Evolutionary conservation across 2,888 invertebrate species (phyloP).

Genomic region (Phalangium opilio): DNA sequence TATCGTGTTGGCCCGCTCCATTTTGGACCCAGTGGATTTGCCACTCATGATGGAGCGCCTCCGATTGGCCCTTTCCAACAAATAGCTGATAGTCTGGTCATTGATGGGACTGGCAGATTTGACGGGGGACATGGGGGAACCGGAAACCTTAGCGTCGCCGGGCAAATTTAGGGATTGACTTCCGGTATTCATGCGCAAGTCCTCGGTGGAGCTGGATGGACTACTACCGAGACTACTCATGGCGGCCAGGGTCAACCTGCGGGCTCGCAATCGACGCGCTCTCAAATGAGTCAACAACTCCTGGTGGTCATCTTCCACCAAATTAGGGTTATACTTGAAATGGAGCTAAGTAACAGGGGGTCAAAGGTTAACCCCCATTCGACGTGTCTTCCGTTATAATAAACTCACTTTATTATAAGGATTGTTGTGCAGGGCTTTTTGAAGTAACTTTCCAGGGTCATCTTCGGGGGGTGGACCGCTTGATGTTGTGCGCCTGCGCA

Average conservation of each 20-base stretch:
- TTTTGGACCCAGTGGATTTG: too few species aligned
- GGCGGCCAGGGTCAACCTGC: constrained; percentile 22
- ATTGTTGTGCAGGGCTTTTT: constrained; percentile 22
- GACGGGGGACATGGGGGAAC: neutral
- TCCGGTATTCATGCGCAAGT: constrained; percentile 5
- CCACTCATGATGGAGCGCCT: constrained; percentile 3
- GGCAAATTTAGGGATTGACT: neutral
- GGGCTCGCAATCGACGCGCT: constrained; percentile 22
- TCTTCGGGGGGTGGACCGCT: constrained; percentile 3
- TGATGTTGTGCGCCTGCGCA: too few species aligned
- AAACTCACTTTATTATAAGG: constrained; percentile 23
- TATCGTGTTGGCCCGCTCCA: too few species aligned
- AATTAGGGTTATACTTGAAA: constrained; percentile 24
- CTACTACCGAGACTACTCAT: constrained; percentile 12
- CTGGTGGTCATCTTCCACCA: constrained; percentile 24
- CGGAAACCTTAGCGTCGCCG: neutral
- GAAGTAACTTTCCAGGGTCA: constrained; percentile 16
- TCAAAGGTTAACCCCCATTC: too few species aligned
- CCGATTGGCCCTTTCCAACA: constrained; percentile 2
- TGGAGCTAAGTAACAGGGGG: constrained; percentile 21
- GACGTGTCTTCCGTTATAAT: too few species aligned
- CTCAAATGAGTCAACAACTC: constrained; percentile 23
- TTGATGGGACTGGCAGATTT: neutral
- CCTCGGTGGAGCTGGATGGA: constrained; percentile 10
- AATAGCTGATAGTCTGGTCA: neutral